Evolutionary conservation across 2,888 invertebrate genomes (phyloP).

Genomic region (Anaspis maculata): DNA sequence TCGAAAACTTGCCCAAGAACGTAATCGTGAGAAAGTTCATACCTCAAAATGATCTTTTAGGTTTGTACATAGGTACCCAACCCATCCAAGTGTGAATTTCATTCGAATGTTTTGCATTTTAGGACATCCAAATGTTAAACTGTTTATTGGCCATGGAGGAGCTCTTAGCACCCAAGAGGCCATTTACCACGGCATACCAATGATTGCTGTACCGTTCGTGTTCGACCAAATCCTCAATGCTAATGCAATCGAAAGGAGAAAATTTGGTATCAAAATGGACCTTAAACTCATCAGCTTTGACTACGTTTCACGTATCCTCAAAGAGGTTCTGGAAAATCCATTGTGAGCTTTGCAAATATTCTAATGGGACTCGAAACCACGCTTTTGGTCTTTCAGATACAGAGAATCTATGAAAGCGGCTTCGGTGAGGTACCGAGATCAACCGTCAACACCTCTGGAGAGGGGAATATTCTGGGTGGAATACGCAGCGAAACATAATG

Average conservation of each 20-base stretch:
- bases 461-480: no score
- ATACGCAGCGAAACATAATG: no score
- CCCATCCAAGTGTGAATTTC: no score
- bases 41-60: slow-evolving; percentile 39
- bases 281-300: background rate
- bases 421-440: no score
- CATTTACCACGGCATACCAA: background rate
- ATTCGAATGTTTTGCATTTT: no score
- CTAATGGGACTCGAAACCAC: no score
- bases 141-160: slow-evolving; percentile 1
- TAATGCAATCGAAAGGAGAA: background rate
- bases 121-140: slow-evolving; percentile 1
- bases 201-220: background rate
- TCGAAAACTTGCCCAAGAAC: slow-evolving; percentile 32
- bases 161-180: background rate
- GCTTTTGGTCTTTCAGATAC: no score
- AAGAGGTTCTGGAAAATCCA: background rate
- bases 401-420: no score
- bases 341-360: no score
- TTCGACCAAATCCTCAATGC: background rate
- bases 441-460: no score
- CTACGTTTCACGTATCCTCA: background rate
- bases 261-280: background rate
- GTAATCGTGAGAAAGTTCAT: slow-evolving; percentile 36
- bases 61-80: no score